Conservation (phyloP, 2,888 invertebrate species). For the Elmis aenea region DNA sequence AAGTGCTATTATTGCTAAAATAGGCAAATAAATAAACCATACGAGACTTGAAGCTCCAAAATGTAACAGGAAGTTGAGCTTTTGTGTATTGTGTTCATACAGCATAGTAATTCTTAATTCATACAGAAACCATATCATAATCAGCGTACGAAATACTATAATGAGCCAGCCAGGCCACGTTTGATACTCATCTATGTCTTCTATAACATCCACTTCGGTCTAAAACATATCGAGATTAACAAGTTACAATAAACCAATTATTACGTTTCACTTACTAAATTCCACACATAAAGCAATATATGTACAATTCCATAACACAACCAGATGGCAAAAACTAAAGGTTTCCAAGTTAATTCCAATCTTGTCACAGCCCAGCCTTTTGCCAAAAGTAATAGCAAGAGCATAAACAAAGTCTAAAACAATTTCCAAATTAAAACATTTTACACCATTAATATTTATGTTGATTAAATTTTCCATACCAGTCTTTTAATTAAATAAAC, state of each 20-base stretch:
- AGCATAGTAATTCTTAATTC: slow-evolving; percentile 72
- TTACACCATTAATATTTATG: background rate
- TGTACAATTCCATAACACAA: slow-evolving; percentile 86
- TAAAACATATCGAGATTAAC: slow-evolving; percentile 43
- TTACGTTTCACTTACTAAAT: slow-evolving; percentile 66
- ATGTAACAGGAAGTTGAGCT: slow-evolving; percentile 89
- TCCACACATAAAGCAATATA: slow-evolving; percentile 91
- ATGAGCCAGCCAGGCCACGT: slow-evolving; percentile 97
- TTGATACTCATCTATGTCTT: slow-evolving; percentile 95
- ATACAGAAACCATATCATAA: slow-evolving; percentile 86
- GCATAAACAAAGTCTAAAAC: slow-evolving; percentile 85
- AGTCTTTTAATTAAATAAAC: slow-evolving; percentile 5
- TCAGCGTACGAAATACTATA: slow-evolving; percentile 74
- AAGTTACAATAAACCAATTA: background rate
- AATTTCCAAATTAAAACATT: slow-evolving; percentile 19
- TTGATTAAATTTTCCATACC: background rate
- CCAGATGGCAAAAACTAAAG: slow-evolving; percentile 83
- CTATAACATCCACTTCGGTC: slow-evolving; percentile 94
- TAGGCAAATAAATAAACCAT: slow-evolving; percentile 96
- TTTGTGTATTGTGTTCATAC: slow-evolving; percentile 74
- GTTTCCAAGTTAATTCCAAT: slow-evolving; percentile 82
- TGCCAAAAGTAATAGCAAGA: slow-evolving; percentile 83
- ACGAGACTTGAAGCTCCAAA: slow-evolving; percentile 96
- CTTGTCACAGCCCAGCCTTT: slow-evolving; percentile 97
- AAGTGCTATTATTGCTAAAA: slow-evolving; percentile 87